Base-by-base conservation (phyloP, 2,797 vertebrate species). In the Buceros bicornis region DNA sequence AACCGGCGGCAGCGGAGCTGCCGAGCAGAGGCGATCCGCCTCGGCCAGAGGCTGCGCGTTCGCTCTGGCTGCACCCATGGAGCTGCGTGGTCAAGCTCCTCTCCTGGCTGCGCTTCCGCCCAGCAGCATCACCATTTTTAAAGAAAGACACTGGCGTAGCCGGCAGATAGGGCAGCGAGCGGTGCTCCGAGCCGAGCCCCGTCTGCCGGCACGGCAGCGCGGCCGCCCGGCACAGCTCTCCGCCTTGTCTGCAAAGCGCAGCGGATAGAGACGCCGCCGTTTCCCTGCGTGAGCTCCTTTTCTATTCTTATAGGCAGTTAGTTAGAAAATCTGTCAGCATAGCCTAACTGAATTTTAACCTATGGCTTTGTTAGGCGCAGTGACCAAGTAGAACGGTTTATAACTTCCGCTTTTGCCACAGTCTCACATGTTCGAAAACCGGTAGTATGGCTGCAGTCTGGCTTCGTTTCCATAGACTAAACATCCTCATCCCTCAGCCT, bases 31-130 rank as follows among this genome's bases (percentile, higher is more conserved):
- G n/a, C 2, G 25, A 7, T 3, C 26, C 1, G 13, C 33, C 3
- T 8, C 13, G 1, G 3, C 13, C 6, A 1, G 6, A 28, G 37
- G 35, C 24, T 5, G 33, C 6, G 0, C 6, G n/a, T 19, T 8
- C 16, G 2, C 18, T 11, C 8, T 6, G 1, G 14, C 37, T 6
- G 0, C 24, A 1, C 8, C 40, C 31, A 1, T 40, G 33, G 33
- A 33, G 33, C 31, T 13, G 22, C 47, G 0, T 10, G 62, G 37
- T 11, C 5, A 1, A 4, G 24, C 5, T 35, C 19, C n/a, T 13
- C 26, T 13, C 31, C 10, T 13, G 29, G 21, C 15, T 17, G 54
- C 26, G 67, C 15, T 47, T 37, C 51, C 2, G 5, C 20, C 2
- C 22, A 10, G 48, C 29, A 4, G 1, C 47, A 10, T 7, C 7